These are phyloP conservation scores for Prorops nasuta DNA, from an alignment of 1,140 invertebrate species.

Conservation along the genomic window DNA sequence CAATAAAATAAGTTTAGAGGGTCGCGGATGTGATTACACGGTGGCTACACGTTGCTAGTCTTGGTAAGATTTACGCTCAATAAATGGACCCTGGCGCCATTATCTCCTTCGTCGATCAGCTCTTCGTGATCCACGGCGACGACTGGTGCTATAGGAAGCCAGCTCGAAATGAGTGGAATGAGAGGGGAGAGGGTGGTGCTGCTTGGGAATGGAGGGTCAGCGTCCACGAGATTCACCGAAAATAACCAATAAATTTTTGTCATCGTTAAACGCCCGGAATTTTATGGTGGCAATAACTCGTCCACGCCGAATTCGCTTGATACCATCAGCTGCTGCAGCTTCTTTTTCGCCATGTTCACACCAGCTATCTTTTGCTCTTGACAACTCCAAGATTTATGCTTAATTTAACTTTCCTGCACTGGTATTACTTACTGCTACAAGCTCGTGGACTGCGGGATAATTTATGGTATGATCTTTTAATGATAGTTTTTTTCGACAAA, in stretches of 20 bases:
- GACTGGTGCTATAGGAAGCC: neutral
- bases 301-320: conserved; percentile 33
- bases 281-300: conserved; percentile 35
- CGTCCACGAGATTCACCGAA: conserved; percentile 31
- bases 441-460: too few relatives aligned
- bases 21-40: conserved; percentile 17
- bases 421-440: too few relatives aligned
- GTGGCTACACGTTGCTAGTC: conserved; percentile 22
- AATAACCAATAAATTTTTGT: conserved; percentile 41
- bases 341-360: conserved; percentile 15
- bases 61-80: conserved; percentile 34
- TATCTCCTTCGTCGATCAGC: conserved; percentile 27
- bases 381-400: too few relatives aligned
- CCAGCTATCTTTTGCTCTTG: too few relatives aligned
- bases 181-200: neutral
- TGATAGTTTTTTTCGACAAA: too few relatives aligned
- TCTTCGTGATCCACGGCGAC: neutral
- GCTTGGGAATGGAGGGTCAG: conserved; percentile 16
- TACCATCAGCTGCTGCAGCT: conserved; percentile 23
- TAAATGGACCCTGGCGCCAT: conserved; percentile 32
- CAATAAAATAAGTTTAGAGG: conserved; percentile 22
- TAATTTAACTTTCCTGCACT: too few relatives aligned
- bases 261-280: conserved; percentile 38
- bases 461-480: too few relatives aligned
- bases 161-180: neutral